Base-by-base conservation (phyloP, 1,140 invertebrate species). In the Zelostemma sp. region DNA sequence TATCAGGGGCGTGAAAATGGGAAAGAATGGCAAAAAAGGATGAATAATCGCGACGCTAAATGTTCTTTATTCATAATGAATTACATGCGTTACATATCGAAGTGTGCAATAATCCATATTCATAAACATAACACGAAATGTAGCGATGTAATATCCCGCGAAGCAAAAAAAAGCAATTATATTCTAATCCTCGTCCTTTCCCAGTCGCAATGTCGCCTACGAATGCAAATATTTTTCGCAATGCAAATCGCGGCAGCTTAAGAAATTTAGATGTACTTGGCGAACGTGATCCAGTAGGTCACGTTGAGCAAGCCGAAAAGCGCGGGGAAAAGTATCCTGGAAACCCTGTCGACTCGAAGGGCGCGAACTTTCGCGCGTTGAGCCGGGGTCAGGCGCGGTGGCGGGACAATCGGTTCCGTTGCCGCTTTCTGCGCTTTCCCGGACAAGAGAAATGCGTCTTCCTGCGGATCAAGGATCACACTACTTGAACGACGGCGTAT, bases 251-350 rank as follows among this genome's bases (percentile, higher is more conserved):
- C n/a, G n/a, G n/a, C n/a, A n/a, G n/a, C n/a, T n/a, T n/a, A n/a
- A n/a, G n/a, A n/a, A n/a, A n/a, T n/a, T 85, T 90, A 93, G 78
- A 94, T 91, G 82, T 93, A 95, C 77, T 94, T 91, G 16, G 91
- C 92, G 83, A 96, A 97, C 79, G 93, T 90, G 58, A 93, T 89
- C 95, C 95, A 97, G 80, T 97, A 97, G 63, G 92, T 93, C 63
- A 89, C 88, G 83, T 97, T 97, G 9, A 96, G 88, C 43, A 94
- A 84, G 17, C 93, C 88, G 77, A 97, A 97, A 6, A 95, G 88
- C 1, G 93, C 86, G 0, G 95, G 95, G 80, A 97, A 97, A 77
- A 95, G 92, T 31, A 95, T 89, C 31, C 95, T 86, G 0, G 94
- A 96, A 73, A 93, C 91, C 3, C 93, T 87, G 79, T 97, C 95